Conservation (phyloP, 2,797 vertebrate species). For the Oreochromis grahami region DNA sequence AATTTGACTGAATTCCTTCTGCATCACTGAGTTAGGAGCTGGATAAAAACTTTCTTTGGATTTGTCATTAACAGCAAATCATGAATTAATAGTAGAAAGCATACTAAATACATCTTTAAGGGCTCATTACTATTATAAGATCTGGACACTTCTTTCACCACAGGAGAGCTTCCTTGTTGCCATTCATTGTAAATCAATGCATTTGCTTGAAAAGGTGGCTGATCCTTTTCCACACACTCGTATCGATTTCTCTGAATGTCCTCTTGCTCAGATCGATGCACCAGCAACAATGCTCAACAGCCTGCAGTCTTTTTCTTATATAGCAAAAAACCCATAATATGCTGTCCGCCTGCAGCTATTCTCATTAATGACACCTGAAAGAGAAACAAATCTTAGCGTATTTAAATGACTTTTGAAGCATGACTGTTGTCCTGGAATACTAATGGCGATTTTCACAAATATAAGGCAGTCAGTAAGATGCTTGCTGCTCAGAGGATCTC, state of each 20-base stretch:
- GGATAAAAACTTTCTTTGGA: not conserved
- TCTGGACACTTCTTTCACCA: not conserved
- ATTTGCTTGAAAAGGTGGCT: constrained; percentile 25
- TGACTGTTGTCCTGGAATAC: constrained; percentile 63
- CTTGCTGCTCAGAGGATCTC: constrained; percentile 61
- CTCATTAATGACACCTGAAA: constrained; percentile 49
- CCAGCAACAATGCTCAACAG: constrained; percentile 27
- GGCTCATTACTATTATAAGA: not conserved
- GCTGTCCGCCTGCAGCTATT: constrained; percentile 18
- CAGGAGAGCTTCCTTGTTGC: not conserved
- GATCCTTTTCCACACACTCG: constrained; percentile 7
- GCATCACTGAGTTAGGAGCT: not conserved
- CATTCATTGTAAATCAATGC: constrained; percentile 12
- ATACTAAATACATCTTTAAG: not conserved
- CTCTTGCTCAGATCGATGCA: constrained; percentile 20
- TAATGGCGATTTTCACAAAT: constrained; percentile 25
- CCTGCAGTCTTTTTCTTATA: not conserved
- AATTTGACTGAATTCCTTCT: not conserved
- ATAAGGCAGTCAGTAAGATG: constrained; percentile 54
- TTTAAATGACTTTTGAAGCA: constrained; percentile 51
- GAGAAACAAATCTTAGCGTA: constrained; percentile 27
- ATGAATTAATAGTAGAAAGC: not conserved
- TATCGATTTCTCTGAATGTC: constrained; percentile 36
- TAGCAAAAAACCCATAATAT: constrained; percentile 13
- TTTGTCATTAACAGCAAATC: not conserved